These are phyloP conservation scores for Coilia nasus DNA, from an alignment of 2,797 vertebrate genomes.

Conservation along the genomic window DNA sequence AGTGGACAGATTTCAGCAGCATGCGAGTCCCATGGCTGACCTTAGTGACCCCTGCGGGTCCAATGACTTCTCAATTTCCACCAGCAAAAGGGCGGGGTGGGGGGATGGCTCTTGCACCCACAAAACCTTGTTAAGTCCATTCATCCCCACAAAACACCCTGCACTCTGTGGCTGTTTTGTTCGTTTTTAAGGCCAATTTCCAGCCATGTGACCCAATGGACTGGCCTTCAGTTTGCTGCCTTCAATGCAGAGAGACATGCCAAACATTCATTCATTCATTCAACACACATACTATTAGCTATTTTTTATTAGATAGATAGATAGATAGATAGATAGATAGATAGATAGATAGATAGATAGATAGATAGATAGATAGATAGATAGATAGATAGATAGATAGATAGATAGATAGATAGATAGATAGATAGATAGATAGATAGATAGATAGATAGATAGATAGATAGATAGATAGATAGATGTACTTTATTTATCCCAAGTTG, in stretches of 20 bases:
- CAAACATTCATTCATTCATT: too few relatives aligned
- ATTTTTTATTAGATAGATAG: too few relatives aligned
- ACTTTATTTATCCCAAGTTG: too few relatives aligned
- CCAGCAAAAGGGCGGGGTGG: not conserved
- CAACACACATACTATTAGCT: too few relatives aligned
- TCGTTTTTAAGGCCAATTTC: conserved; percentile 22
- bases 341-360: too few relatives aligned
- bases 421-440: too few relatives aligned
- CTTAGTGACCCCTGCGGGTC: conserved; percentile 18
- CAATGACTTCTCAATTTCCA: conserved; percentile 27
- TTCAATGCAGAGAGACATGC: not conserved
- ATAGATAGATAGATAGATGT: too few relatives aligned
- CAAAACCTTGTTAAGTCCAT: conserved; percentile 19
- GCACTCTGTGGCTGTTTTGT: not conserved
- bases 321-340: too few relatives aligned
- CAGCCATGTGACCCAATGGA: conserved; percentile 2
- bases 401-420: too few relatives aligned
- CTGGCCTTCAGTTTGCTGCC: not conserved
- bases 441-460: too few relatives aligned
- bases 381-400: too few relatives aligned
- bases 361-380: too few relatives aligned
- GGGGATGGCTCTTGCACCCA: conserved; percentile 7
- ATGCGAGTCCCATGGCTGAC: not conserved
- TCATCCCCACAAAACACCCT: conserved; percentile 11
- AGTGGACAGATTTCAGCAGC: conserved; percentile 3